Conservation (phyloP, 2,797 vertebrate species). For the Alauda arvensis region DNA sequence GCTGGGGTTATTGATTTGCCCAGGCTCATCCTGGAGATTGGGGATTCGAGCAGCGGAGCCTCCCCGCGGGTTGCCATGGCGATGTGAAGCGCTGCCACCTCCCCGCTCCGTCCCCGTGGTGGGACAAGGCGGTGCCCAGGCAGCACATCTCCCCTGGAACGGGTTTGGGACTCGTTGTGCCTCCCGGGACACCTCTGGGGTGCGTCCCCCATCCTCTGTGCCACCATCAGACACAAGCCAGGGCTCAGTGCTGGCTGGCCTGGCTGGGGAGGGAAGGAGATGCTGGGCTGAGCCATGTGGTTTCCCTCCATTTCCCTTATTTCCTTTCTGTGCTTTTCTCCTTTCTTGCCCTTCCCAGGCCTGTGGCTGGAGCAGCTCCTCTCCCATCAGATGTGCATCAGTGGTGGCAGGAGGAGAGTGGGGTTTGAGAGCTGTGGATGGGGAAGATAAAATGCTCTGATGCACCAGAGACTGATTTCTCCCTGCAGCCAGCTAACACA, state of each 20-base stretch:
- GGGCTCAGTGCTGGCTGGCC: not conserved
- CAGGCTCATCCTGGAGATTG: not conserved
- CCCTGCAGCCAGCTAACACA: not conserved
- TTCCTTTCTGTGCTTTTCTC: not conserved
- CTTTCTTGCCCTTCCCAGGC: not conserved
- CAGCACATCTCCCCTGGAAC: not conserved
- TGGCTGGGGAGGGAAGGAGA: not conserved
- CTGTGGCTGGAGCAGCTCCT: not conserved
- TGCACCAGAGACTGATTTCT: not conserved
- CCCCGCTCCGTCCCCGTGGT: fast-evolving
- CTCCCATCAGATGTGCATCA: not conserved
- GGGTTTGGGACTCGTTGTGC: fast-evolving
- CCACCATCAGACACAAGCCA: fast-evolving
- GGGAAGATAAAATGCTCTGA: not conserved
- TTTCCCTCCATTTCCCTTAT: not conserved
- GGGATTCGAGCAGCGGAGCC: not conserved
- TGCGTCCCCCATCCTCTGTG: not conserved
- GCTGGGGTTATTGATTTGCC: not conserved
- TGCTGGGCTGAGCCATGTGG: not conserved
- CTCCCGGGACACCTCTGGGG: not conserved
- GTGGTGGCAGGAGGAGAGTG: fast-evolving
- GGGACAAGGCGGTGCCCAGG: not conserved
- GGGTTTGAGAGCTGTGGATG: not conserved
- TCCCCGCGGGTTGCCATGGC: not conserved
- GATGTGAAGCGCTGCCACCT: not conserved